phyloP scores from a whole-genome alignment of 2,888 invertebrate species.

The Osmoderma eremita region DNA sequence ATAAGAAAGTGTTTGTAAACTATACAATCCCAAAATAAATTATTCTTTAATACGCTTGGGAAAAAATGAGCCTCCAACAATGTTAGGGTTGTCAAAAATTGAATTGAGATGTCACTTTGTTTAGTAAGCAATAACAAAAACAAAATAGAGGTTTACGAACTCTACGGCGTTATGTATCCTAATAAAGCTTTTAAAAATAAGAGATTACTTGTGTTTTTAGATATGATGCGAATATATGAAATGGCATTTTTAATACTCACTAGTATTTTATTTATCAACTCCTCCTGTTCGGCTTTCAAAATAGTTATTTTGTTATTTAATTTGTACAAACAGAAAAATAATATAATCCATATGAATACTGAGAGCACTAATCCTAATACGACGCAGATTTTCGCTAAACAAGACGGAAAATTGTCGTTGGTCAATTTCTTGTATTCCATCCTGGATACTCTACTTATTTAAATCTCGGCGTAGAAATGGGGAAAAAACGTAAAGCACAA shows the following conservation, averaged over 20 bases:
- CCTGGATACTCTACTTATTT: neutral
- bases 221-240: neutral
- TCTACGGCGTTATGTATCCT: neutral
- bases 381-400: slow-evolving; percentile 15
- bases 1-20: too few species aligned
- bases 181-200: too few species aligned
- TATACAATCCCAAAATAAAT: too few species aligned
- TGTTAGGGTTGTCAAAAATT: too few species aligned
- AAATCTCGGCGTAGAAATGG: too few species aligned
- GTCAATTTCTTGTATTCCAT: slow-evolving; percentile 41
- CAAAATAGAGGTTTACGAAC: slow-evolving; percentile 4
- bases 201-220: slow-evolving; percentile 4
- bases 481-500: slow-evolving; percentile 21
- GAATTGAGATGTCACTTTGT: too few species aligned
- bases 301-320: slow-evolving; percentile 28
- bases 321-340: slow-evolving; percentile 31
- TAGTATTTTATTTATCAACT: slow-evolving; percentile 15
- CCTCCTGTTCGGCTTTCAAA: slow-evolving; percentile 24
- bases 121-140: too few species aligned
- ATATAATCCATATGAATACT: slow-evolving; percentile 24
- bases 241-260: slow-evolving; percentile 3
- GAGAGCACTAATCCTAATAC: slow-evolving; percentile 31
- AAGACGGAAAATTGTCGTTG: slow-evolving; percentile 14
- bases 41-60: too few species aligned
- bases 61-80: too few species aligned